phyloP scores from a whole-genome alignment of 2,888 invertebrate species.

The Aricia artaxerxes region DNA sequence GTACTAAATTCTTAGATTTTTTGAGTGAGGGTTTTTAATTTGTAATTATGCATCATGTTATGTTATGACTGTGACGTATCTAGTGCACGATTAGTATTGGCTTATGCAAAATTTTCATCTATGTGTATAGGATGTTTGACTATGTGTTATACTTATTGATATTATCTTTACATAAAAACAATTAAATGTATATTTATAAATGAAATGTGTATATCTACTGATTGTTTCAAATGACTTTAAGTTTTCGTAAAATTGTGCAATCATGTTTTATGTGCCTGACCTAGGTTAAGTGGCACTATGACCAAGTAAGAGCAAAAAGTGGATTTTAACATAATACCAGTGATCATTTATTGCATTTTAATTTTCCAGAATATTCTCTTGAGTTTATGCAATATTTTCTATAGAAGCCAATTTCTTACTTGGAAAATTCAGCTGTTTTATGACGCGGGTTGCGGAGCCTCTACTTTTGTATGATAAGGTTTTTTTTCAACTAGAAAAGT shows the following conservation, averaged over 20 bases:
- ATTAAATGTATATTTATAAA: not conserved
- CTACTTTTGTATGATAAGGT: no score
- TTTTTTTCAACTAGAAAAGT: no score
- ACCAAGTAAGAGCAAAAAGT: not conserved
- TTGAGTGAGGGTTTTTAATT: not conserved
- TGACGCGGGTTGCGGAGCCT: not conserved
- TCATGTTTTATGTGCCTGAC: not conserved
- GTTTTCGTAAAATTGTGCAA: slow-evolving; percentile 8
- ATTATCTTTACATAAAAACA: not conserved
- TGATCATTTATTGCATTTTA: not conserved
- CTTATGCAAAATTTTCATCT: not conserved
- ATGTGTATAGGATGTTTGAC: not conserved
- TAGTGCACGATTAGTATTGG: not conserved
- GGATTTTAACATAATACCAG: not conserved
- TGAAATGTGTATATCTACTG: not conserved
- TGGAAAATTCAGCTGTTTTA: not conserved
- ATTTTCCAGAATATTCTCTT: not conserved
- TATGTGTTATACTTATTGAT: not conserved
- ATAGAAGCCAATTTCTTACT: not conserved
- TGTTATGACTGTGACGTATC: not conserved
- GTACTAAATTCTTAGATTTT: not conserved
- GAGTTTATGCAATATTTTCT: not conserved
- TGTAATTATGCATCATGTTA: not conserved
- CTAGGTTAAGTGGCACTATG: not conserved
- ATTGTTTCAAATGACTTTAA: not conserved